A percentile compares a stretch with the other conserved stretches of the same genome.
Conservation (phyloP, 92 coral and sea anemone genomes). For the Phenganax stokvisi region DNA sequence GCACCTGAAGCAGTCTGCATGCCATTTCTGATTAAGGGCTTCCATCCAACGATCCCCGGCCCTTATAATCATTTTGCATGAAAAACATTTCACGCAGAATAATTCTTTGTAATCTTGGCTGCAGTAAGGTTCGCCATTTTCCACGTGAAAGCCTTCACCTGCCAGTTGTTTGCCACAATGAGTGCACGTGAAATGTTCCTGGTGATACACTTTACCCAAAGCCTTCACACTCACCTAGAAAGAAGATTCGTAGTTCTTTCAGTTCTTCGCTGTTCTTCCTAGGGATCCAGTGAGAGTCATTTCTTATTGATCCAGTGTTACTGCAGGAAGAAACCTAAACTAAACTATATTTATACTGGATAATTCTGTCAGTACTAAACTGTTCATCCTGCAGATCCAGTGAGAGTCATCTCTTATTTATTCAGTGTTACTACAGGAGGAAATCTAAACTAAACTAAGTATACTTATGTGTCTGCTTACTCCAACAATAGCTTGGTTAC, state of each 20-base stretch:
- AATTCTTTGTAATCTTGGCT: slow-evolving; percentile 69
- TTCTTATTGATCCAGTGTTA: no score
- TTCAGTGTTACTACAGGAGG: no score
- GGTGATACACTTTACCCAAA: slow-evolving; percentile 86
- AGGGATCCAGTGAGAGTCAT: no score
- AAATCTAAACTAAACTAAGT: slow-evolving; percentile 22
- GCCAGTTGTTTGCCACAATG: slow-evolving; percentile 80
- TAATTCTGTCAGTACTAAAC: no score
- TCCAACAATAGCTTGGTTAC: slow-evolving; percentile 85
- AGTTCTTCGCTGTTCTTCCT: no score
- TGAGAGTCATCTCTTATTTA: neutral
- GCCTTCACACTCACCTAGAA: slow-evolving; percentile 95
- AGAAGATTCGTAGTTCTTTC: neutral
- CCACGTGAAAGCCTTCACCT: slow-evolving; percentile 90
- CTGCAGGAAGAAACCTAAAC: neutral
- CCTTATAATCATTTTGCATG: slow-evolving; percentile 74
- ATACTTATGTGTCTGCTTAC: slow-evolving; percentile 28
- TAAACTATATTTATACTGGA: neutral
- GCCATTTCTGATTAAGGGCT: slow-evolving; percentile 92
- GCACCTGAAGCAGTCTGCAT: slow-evolving; percentile 83
- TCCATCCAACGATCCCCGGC: slow-evolving; percentile 99
- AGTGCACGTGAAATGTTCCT: slow-evolving; percentile 81
- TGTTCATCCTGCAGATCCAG: neutral
- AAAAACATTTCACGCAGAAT: slow-evolving; percentile 82
- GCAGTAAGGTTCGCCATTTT: slow-evolving; percentile 92